These are phyloP conservation scores for Drosophila albomicans DNA, from an alignment of 1,140 invertebrate genomes.

Conservation along the genomic window DNA sequence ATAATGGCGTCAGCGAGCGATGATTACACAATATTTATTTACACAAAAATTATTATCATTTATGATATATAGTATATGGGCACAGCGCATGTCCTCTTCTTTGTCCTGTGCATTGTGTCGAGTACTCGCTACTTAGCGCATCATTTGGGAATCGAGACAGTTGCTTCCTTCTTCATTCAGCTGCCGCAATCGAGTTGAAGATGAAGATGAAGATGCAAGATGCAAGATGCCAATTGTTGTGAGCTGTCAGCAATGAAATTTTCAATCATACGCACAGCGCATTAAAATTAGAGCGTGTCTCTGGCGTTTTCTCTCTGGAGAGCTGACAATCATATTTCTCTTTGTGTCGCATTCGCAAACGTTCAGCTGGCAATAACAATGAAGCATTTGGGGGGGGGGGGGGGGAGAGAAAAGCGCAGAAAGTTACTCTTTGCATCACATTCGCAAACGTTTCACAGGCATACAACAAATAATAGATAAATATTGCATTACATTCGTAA, in stretches of 20 bases:
- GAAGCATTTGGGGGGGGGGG: too few relatives aligned
- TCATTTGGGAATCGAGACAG: constrained; percentile 70
- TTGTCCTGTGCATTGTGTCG: constrained; percentile 4
- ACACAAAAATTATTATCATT: constrained; percentile 73
- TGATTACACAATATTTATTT: constrained; percentile 80
- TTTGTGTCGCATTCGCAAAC: background rate
- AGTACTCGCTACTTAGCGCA: constrained; percentile 34
- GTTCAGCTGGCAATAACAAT: too few relatives aligned
- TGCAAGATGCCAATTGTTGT: too few relatives aligned
- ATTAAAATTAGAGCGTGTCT: background rate
- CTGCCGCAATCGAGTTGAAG: background rate
- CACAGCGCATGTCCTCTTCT: constrained; percentile 29
- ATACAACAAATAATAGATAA: too few relatives aligned
- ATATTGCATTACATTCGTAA: background rate
- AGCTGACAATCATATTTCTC: background rate
- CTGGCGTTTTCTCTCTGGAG: background rate
- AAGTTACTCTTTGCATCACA: background rate
- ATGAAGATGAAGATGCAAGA: too few relatives aligned
- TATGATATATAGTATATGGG: constrained; percentile 49
- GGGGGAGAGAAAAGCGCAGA: too few relatives aligned
- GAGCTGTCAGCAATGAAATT: too few relatives aligned
- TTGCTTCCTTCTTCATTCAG: constrained; percentile 54
- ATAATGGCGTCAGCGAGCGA: constrained; percentile 48
- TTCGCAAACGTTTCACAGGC: constrained; percentile 10
- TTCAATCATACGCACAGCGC: background rate